Percentiles rank a stretch among this genome's conserved stretches.
These are phyloP conservation scores for Tiliacea citrago DNA, from an alignment of 2,888 invertebrate genomes.

Conservation along the genomic window DNA sequence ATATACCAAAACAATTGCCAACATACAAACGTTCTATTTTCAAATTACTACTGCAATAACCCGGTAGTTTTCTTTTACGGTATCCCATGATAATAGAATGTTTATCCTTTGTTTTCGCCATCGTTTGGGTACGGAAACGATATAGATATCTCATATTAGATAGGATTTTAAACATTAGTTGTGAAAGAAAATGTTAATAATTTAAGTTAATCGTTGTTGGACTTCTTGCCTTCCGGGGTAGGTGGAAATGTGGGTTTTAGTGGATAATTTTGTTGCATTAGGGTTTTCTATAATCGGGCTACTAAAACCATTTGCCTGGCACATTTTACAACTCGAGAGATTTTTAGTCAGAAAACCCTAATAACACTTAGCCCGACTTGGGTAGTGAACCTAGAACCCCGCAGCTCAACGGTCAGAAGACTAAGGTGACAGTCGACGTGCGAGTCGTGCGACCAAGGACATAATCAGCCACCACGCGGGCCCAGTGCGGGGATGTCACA, in stretches of 20 bases:
- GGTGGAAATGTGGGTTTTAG: neutral
- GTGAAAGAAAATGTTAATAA: constrained; percentile 52
- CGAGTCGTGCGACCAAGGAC: no score
- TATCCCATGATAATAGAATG: constrained; percentile 40
- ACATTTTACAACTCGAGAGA: neutral
- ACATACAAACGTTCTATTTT: constrained; percentile 22
- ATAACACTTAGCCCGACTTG: neutral
- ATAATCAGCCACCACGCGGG: no score
- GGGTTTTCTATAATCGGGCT: neutral
- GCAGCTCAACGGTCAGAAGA: neutral
- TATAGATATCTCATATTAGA: constrained; percentile 28
- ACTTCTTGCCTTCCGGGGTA: constrained; percentile 6
- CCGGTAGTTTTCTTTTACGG: constrained; percentile 31
- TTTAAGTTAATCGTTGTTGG: constrained; percentile 39
- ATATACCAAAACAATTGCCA: neutral
- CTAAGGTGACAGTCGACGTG: no score
- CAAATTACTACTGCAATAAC: constrained; percentile 25
- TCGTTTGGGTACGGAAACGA: constrained; percentile 56
- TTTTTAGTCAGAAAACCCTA: neutral
- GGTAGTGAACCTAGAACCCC: neutral
- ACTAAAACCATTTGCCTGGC: neutral
- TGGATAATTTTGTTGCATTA: neutral
- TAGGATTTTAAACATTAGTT: constrained; percentile 51
- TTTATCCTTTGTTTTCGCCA: constrained; percentile 39
- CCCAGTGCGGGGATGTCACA: no score